Conservation (phyloP, 2,797 vertebrate genomes). For the Cossypha niveicapilla region DNA sequence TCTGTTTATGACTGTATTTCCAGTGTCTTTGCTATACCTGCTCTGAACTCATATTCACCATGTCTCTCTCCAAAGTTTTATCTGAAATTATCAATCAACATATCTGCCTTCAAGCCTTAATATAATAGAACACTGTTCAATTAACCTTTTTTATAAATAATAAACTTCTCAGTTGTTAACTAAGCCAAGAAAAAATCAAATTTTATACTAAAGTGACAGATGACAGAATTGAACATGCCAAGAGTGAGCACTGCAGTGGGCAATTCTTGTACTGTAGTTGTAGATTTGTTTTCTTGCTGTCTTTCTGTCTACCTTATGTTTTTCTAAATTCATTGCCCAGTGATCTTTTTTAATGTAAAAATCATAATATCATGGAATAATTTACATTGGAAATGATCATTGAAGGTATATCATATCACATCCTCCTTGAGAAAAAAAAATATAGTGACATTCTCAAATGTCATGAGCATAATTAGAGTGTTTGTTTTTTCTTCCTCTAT, state of each 20-base stretch:
- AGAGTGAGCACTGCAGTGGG: neutral
- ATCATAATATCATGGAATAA: neutral
- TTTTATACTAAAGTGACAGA: neutral
- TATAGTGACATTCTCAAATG: neutral
- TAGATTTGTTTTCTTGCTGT: neutral
- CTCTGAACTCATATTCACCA: rapidly evolving
- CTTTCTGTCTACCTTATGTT: neutral
- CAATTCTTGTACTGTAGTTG: neutral
- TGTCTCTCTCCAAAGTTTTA: neutral
- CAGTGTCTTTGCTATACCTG: neutral
- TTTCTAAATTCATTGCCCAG: neutral
- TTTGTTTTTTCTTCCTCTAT: neutral
- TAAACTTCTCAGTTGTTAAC: neutral
- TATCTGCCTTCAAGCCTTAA: neutral
- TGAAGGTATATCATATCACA: neutral
- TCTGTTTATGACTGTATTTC: neutral
- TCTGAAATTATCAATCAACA: neutral
- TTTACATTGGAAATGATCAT: neutral
- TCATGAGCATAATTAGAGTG: neutral
- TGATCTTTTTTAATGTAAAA: neutral
- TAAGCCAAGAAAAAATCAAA: neutral
- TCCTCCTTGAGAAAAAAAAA: neutral
- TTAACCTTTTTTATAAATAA: neutral
- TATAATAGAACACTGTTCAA: neutral
- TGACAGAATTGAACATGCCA: neutral